A percentile compares a stretch with the other conserved stretches of the same genome.
Evolutionary conservation across 2,888 invertebrate species (phyloP).

Genomic region (Drosophila emarginata): DNA sequence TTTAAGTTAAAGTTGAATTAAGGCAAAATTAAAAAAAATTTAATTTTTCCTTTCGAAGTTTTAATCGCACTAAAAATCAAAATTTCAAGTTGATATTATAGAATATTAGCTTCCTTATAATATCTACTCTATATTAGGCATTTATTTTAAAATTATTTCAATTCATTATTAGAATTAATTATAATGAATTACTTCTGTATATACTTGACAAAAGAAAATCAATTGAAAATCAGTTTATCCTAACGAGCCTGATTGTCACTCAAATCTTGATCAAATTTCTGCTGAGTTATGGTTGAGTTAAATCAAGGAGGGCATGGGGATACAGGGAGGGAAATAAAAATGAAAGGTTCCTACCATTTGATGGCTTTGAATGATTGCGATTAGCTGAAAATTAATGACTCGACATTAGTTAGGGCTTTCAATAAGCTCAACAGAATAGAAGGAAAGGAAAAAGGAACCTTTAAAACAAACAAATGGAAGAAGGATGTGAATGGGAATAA

Average conservation of each 20-base stretch:
- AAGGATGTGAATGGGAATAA: constrained; percentile 28
- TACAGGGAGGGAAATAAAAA: not conserved
- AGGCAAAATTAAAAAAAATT: too few species aligned
- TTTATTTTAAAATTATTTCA: too few species aligned
- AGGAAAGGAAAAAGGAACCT: constrained; percentile 10
- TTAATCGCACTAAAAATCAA: too few species aligned
- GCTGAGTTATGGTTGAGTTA: constrained; percentile 31
- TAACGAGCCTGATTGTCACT: constrained; percentile 36
- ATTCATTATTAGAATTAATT: not conserved
- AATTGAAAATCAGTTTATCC: not conserved
- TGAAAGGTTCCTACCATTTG: not conserved
- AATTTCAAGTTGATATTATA: too few species aligned
- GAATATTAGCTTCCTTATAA: too few species aligned
- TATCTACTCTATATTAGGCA: too few species aligned
- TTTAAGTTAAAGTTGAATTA: too few species aligned
- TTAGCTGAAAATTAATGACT: constrained; percentile 62
- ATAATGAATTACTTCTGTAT: not conserved
- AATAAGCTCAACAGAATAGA: constrained; percentile 16
- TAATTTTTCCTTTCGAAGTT: too few species aligned
- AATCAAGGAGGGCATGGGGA: not conserved
- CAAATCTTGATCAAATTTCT: constrained; percentile 39
- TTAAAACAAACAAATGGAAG: constrained; percentile 15
- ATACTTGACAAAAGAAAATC: not conserved
- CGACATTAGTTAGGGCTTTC: constrained; percentile 35
- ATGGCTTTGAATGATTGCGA: constrained; percentile 49